Conservation (phyloP, 2,888 invertebrate genomes). For the Sipha maydis region DNA sequence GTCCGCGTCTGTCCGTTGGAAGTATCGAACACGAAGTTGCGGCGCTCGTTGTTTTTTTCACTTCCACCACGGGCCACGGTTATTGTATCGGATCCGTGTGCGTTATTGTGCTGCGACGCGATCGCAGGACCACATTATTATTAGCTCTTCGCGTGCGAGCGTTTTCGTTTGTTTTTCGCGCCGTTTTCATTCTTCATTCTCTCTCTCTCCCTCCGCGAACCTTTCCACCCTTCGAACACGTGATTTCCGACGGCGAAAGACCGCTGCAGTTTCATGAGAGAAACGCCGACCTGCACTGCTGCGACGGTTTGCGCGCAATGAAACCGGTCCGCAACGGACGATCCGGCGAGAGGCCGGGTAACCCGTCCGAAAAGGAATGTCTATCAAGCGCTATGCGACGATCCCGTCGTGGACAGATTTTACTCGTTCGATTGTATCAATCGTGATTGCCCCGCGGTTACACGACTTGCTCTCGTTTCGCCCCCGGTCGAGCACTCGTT, state of each 20-base stretch:
- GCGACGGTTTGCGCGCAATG: no score
- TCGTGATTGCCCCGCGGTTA: neutral
- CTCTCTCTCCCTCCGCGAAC: no score
- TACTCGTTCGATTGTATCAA: neutral
- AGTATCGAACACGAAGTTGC: neutral
- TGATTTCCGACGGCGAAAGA: no score
- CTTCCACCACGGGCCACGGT: neutral
- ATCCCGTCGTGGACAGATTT: no score
- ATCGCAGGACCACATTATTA: neutral
- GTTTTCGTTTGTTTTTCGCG: neutral
- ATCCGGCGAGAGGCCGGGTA: no score
- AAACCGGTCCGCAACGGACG: no score
- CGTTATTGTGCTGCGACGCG: neutral
- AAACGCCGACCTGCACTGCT: no score
- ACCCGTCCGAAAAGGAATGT: no score
- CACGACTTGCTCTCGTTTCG: neutral
- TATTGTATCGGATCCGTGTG: no score
- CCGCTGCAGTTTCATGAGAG: neutral
- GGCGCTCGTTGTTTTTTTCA: neutral
- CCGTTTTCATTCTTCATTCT: no score
- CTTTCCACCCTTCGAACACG: neutral
- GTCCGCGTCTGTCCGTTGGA: slow-evolving; percentile 41
- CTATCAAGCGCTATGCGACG: no score
- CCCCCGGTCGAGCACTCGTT: neutral
- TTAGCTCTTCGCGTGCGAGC: neutral